Conservation (phyloP, 2,113 vertebrate genomes). For the Cairina moschata region DNA sequence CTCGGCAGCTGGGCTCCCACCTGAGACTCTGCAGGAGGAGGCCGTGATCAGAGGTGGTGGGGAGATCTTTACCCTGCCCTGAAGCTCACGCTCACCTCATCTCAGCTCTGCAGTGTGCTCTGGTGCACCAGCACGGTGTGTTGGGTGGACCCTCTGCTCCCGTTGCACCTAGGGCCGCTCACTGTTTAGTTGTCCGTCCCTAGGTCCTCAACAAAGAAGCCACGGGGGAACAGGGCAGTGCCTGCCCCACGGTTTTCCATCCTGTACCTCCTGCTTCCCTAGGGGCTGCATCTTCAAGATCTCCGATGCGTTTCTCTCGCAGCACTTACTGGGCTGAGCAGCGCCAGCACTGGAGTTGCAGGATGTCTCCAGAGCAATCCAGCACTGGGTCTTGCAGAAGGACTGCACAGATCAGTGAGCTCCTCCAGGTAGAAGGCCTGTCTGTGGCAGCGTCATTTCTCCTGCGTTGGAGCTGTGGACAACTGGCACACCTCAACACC, state of each 20-base stretch:
- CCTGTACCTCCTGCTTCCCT: neutral
- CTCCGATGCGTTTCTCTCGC: neutral
- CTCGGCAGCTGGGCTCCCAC: neutral
- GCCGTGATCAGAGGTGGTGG: neutral
- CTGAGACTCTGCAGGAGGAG: neutral
- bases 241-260: neutral
- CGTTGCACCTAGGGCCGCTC: too few relatives aligned
- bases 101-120: too few relatives aligned
- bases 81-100: too few relatives aligned
- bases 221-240: neutral
- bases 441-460: neutral
- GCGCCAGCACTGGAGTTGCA: neutral
- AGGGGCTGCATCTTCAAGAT: neutral
- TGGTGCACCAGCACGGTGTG: too few relatives aligned
- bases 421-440: neutral
- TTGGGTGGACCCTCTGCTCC: too few relatives aligned
- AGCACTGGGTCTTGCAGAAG: neutral
- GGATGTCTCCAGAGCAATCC: neutral
- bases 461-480: neutral
- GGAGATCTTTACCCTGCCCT: neutral
- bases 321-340: neutral
- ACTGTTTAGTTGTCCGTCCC: neutral
- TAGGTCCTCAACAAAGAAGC: neutral
- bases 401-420: neutral
- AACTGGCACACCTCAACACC: neutral